Conservation (phyloP, 2,797 vertebrate species). For the Diplodus sargus region DNA sequence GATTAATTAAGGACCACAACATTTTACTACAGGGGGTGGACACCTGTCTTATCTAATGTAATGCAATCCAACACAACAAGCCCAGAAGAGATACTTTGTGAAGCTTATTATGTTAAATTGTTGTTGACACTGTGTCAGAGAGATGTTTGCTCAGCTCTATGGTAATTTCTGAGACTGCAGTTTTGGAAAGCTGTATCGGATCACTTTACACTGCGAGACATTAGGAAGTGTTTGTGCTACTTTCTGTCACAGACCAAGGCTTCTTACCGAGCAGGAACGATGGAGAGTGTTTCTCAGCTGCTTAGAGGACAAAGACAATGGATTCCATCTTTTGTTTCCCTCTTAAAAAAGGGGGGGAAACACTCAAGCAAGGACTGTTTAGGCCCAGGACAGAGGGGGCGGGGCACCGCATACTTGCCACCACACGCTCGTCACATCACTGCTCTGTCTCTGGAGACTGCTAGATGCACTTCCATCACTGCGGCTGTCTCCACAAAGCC, state of each 20-base stretch:
- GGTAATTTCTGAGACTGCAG: conserved; percentile 18
- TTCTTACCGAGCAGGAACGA: neutral
- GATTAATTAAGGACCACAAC: conserved; percentile 23
- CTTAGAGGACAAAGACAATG: neutral
- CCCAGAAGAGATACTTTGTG: conserved; percentile 30
- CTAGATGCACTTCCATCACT: conserved; percentile 37
- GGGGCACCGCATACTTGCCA: neutral
- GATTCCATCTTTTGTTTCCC: neutral
- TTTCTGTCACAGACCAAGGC: neutral
- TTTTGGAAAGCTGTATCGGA: conserved; percentile 14
- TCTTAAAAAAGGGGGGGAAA: neutral
- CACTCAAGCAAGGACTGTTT: neutral
- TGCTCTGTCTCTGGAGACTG: conserved; percentile 18
- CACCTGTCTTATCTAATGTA: conserved; percentile 20
- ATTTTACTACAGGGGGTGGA: conserved; percentile 2
- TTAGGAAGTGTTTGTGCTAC: neutral
- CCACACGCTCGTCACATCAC: conserved; percentile 6
- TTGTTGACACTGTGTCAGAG: conserved; percentile 12
- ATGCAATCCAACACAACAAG: conserved; percentile 13
- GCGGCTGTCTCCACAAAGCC: conserved; percentile 12
- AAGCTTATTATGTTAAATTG: conserved; percentile 35
- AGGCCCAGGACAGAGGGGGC: neutral
- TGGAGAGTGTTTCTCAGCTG: neutral
- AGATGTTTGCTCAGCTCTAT: conserved; percentile 37
- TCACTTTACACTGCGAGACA: conserved; percentile 1